Conservation (phyloP, 2,888 invertebrate species). For the Dione vanillae region DNA sequence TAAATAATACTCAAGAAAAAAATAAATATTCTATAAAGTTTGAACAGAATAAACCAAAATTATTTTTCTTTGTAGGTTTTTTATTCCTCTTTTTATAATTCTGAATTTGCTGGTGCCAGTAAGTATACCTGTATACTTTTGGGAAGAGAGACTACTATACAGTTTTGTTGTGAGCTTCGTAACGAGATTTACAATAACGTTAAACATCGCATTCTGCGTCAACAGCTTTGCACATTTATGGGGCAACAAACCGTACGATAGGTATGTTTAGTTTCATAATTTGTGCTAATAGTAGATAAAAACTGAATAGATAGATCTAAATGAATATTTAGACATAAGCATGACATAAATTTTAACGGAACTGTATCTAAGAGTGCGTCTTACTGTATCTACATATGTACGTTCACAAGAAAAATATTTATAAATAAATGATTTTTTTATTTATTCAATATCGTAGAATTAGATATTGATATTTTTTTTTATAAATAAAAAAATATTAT, state of each 20-base stretch:
- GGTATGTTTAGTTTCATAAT: conserved; percentile 67
- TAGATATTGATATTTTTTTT: too few species aligned
- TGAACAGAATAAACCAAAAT: not conserved
- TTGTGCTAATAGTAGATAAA: too few species aligned
- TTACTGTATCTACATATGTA: too few species aligned
- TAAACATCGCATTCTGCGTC: conserved; percentile 97
- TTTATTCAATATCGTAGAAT: too few species aligned
- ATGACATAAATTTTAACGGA: too few species aligned
- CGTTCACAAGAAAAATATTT: too few species aligned
- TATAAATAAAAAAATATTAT: too few species aligned
- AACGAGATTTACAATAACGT: conserved; percentile 91
- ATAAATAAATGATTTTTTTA: too few species aligned
- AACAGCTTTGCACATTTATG: conserved; percentile 97
- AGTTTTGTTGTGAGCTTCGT: conserved; percentile 94
- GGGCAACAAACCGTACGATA: conserved; percentile 96
- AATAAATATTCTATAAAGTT: not conserved
- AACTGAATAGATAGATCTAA: too few species aligned
- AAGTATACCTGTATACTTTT: conserved; percentile 90
- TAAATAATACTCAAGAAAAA: not conserved
- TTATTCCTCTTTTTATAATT: conserved; percentile 89
- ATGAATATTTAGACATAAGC: too few species aligned
- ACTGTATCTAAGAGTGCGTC: too few species aligned
- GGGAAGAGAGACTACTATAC: conserved; percentile 91
- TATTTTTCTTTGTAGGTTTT: conserved; percentile 80
- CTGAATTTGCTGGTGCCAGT: conserved; percentile 88